These are phyloP conservation scores for Halocynthia roretzi DNA, from an alignment of 23 tunicate genomes.

Conservation along the genomic window DNA sequence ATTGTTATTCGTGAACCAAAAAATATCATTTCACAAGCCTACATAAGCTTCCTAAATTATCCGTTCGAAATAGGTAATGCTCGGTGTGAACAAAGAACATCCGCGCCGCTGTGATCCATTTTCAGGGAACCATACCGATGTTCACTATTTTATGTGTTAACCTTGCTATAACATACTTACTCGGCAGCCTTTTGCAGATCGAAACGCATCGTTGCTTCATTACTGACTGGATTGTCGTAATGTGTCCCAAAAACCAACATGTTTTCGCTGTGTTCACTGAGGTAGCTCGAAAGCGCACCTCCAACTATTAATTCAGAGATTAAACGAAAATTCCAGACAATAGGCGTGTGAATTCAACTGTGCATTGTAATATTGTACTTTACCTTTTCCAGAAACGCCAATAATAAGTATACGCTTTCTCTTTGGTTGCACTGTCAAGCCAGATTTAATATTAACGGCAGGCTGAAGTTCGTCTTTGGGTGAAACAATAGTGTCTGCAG, in stretches of 20 bases:
- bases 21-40: too few species aligned
- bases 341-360: not conserved
- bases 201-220: not conserved
- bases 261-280: not conserved
- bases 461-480: not conserved
- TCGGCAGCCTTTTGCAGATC: not conserved
- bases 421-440: not conserved
- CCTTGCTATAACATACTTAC: not conserved
- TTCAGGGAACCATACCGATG: too few species aligned
- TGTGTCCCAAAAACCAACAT: not conserved
- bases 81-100: too few species aligned
- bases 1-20: too few species aligned
- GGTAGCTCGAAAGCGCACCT: not conserved
- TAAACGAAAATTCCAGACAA: too few species aligned
- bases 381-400: constrained; percentile 7
- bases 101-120: too few species aligned
- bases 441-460: not conserved
- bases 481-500: not conserved
- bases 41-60: too few species aligned
- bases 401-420: constrained; percentile 1
- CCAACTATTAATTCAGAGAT: not conserved
- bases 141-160: too few species aligned
- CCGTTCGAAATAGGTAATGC: too few species aligned
- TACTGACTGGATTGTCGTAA: not conserved
- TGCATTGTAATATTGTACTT: not conserved